Evolutionary conservation across 2,797 vertebrate genomes (phyloP).

Genomic region (Podarcis siculus): DNA sequence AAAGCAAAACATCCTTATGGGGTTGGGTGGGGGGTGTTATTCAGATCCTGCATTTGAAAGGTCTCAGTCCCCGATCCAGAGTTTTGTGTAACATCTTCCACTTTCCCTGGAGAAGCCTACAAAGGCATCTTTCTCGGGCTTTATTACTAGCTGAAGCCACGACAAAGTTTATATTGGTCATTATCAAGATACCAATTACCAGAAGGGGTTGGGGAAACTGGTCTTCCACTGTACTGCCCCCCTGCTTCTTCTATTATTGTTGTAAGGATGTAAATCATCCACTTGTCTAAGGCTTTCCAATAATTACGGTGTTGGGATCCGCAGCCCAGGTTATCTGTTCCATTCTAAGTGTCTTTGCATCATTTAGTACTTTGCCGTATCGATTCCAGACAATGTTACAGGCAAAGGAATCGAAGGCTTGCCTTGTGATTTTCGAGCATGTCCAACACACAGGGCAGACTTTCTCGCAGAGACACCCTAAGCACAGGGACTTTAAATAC

Average conservation of each 20-base stretch:
- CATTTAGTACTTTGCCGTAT: constrained; percentile 79
- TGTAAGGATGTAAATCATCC: neutral
- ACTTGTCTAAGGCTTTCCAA: neutral
- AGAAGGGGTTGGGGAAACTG: neutral
- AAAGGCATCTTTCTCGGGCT: neutral
- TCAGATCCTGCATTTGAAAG: neutral
- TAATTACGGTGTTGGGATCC: constrained; percentile 43
- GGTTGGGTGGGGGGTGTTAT: neutral
- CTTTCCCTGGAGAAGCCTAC: neutral
- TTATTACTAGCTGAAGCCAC: neutral
- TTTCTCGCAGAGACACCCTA: neutral
- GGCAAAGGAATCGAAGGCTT: constrained; percentile 74
- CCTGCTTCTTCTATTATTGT: neutral
- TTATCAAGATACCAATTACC: neutral
- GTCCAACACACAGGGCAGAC: constrained; percentile 29
- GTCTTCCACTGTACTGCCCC: neutral
- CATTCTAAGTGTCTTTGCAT: constrained; percentile 46
- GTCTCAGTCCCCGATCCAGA: neutral
- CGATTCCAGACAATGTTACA: constrained; percentile 86
- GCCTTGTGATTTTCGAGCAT: constrained; percentile 75
- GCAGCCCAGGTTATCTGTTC: constrained; percentile 18
- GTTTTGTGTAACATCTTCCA: neutral
- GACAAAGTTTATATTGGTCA: neutral
- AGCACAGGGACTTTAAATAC: constrained; percentile 26
- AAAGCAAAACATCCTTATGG: neutral